Evolutionary conservation across 1,140 invertebrate species (phyloP), one percentile per base, ranked within the genome.

Genomic region (Temnothorax nylanderi): DNA sequence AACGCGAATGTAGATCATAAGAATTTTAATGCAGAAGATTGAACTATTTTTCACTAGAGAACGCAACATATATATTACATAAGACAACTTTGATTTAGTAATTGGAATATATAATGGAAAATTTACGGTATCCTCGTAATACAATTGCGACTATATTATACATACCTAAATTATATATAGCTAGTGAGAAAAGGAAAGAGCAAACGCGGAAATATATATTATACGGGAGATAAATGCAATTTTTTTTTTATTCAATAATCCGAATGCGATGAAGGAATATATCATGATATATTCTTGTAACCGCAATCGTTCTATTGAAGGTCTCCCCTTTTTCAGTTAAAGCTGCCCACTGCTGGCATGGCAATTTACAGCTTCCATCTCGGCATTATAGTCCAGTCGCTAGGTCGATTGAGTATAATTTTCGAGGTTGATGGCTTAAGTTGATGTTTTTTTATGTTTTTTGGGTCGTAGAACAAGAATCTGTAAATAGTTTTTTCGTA

Each of bases 331-430:
- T 18, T 7, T 44, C 13, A 51, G 54, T 21, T 26, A 60, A 18
- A 62, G 13, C 60, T 62, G 32, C 26, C 37, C 47, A 34, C 32
- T 49, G 62, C 34, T 26, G 21, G 65, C 49, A 85, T 26, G 21
- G 65, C 49, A 85, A 85, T 81, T 77, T 78, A 44, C 80, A 81
- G 16, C 32, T 65, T 75, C 44, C 26, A 47, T 65, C 26, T 74
- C 13, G 44, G 26, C 65, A 26, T 37, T n/a, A n/a, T n/a, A n/a
- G n/a, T n/a, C n/a, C n/a, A n/a, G n/a, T n/a, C n/a, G n/a, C n/a
- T n/a, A n/a, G n/a, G n/a, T n/a, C n/a, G n/a, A n/a, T n/a, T n/a
- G n/a, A n/a, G n/a, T n/a, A n/a, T n/a, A n/a, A n/a, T n/a, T n/a
- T n/a, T n/a, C n/a, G n/a, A n/a, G n/a, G n/a, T n/a, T n/a, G n/a